Percentiles rank a stretch among this genome's conserved stretches.
Evolutionary conservation across 2,888 invertebrate species (phyloP).

Genomic region (Macrosiphum euphorbiae): DNA sequence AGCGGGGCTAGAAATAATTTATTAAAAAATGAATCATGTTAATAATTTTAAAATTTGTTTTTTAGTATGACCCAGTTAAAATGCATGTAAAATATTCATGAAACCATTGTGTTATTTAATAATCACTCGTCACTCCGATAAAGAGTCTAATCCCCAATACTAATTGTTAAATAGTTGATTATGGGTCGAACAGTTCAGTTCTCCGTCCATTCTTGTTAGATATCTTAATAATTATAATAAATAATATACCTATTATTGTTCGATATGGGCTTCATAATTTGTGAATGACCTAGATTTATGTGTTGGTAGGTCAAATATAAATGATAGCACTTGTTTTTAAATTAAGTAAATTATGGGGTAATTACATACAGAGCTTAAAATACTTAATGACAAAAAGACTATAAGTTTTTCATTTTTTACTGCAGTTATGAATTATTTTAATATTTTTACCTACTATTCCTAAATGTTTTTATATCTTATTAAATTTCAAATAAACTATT

Average conservation of each 20-base stretch:
- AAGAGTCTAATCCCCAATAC: neutral
- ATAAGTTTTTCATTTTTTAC: neutral
- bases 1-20: neutral
- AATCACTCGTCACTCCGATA: neutral
- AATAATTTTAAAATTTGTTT: neutral
- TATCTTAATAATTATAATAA: neutral
- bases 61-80: neutral
- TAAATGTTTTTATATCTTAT: neutral
- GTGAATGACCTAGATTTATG: neutral
- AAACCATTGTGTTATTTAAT: neutral
- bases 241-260: neutral
- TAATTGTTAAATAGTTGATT: neutral
- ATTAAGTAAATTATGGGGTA: neutral
- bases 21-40: neutral
- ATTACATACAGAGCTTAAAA: neutral
- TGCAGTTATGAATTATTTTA: neutral
- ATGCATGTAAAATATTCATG: neutral
- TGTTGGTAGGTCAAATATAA: too few species aligned
- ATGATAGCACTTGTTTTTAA: neutral
- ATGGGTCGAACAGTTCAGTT: neutral
- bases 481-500: neutral
- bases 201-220: neutral
- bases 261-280: neutral
- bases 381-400: neutral
- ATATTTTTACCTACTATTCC: neutral